Conservation (phyloP, 1,140 invertebrate species). For the Harlomillsia oculata region DNA sequence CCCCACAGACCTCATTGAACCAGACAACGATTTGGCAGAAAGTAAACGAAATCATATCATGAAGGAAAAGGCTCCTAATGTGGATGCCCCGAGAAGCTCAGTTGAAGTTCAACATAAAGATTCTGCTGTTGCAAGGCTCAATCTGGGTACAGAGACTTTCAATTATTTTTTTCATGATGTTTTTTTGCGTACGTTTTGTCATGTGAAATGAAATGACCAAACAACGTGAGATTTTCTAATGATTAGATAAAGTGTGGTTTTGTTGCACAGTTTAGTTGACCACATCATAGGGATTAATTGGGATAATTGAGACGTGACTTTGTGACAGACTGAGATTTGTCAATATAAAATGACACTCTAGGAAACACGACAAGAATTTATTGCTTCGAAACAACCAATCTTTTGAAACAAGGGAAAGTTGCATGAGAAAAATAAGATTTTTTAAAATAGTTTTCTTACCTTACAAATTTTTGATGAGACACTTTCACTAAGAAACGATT, state of each 20-base stretch:
- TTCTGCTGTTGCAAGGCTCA: constrained; percentile 61
- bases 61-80: constrained; percentile 44
- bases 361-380: too few relatives aligned
- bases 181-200: background rate
- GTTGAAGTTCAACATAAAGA: constrained; percentile 55
- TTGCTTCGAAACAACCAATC: too few relatives aligned
- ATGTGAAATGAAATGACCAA: background rate
- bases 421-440: too few relatives aligned
- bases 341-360: too few relatives aligned
- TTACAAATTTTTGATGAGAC: too few relatives aligned
- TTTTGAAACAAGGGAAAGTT: too few relatives aligned
- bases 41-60: constrained; percentile 45
- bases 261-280: background rate
- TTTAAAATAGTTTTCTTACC: too few relatives aligned
- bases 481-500: too few relatives aligned
- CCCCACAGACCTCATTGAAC: background rate
- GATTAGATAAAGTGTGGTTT: background rate
- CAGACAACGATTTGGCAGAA: constrained; percentile 47
- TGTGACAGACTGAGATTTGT: too few relatives aligned
- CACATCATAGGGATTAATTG: background rate
- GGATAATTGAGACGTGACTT: background rate
- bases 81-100: constrained; percentile 49
- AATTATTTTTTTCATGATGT: background rate
- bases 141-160: constrained; percentile 51
- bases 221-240: background rate